Percentiles rank a stretch among this genome's conserved stretches.
Conservation (phyloP, 2,888 invertebrate species). For the Julus scanicus region DNA sequence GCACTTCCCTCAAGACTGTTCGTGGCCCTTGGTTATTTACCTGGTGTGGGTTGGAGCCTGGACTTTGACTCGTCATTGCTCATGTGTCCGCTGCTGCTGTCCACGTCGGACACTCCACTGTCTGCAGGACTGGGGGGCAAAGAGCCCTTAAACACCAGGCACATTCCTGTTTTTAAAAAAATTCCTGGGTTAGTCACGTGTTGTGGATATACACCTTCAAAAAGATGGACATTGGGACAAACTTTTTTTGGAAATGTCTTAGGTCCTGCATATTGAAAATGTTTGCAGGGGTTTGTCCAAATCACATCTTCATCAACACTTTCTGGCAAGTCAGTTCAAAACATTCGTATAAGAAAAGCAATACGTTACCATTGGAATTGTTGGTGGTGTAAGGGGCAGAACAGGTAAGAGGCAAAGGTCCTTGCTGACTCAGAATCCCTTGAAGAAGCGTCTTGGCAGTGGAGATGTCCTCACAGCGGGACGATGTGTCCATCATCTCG, state of each 20-base stretch:
- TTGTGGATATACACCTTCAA: no score
- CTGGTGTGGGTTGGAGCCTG: slow-evolving; percentile 75
- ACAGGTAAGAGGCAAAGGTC: slow-evolving; percentile 64
- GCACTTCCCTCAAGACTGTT: no score
- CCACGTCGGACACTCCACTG: slow-evolving; percentile 96
- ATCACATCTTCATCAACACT: no score
- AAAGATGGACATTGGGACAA: no score
- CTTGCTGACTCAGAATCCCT: slow-evolving; percentile 66
- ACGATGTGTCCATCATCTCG: slow-evolving; percentile 9
- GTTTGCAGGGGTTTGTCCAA: no score
- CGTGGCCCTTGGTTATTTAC: slow-evolving; percentile 58
- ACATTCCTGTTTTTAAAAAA: neutral
- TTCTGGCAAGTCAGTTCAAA: no score
- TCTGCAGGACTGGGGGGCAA: slow-evolving; percentile 97
- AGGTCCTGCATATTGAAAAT: no score
- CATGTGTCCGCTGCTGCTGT: slow-evolving; percentile 82
- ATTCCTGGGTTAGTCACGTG: neutral
- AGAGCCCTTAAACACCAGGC: slow-evolving; percentile 75
- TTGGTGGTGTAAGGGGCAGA: slow-evolving; percentile 73
- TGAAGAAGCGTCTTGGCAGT: slow-evolving; percentile 61
- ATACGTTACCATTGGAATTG: slow-evolving; percentile 50
- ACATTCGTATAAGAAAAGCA: neutral
- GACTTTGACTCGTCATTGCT: slow-evolving; percentile 88
- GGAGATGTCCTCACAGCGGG: neutral
- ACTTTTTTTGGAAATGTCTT: no score